A percentile compares a stretch with the other conserved stretches of the same genome.
Conservation (phyloP, 2,113 vertebrate genomes). For the Clinocottus analis region DNA sequence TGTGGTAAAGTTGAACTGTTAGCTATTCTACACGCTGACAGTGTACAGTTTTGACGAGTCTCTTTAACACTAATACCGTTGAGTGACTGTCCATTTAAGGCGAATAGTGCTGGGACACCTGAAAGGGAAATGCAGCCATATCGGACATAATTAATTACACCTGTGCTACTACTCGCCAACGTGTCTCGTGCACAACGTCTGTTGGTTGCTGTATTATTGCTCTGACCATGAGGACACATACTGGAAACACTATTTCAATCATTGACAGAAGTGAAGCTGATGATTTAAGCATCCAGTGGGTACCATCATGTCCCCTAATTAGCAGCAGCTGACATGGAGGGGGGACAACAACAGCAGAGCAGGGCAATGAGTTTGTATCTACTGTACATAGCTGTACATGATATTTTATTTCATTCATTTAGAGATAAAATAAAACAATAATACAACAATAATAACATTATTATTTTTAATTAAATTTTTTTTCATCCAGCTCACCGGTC, state of each 20-base stretch:
- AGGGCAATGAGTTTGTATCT: not conserved
- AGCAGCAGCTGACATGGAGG: not conserved
- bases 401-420: too few species aligned
- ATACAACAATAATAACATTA: too few species aligned
- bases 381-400: not conserved
- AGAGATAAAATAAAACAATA: too few species aligned
- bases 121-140: not conserved
- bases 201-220: not conserved
- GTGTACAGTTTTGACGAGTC: not conserved
- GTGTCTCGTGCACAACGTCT: not conserved
- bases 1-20: not conserved
- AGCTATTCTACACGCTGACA: not conserved
- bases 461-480: not conserved
- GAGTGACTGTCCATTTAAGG: too few species aligned
- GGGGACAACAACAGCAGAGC: not conserved
- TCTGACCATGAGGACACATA: not conserved
- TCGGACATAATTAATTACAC: too few species aligned
- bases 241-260: too few species aligned
- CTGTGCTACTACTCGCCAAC: not conserved
- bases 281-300: not conserved
- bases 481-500: constrained; percentile 72
- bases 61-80: not conserved
- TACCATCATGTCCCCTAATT: not conserved
- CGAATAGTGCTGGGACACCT: not conserved
- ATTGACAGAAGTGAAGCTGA: not conserved